Evolutionary conservation across 2,113 vertebrate genomes (phyloP).

Genomic region (Neogobius melanostomus): DNA sequence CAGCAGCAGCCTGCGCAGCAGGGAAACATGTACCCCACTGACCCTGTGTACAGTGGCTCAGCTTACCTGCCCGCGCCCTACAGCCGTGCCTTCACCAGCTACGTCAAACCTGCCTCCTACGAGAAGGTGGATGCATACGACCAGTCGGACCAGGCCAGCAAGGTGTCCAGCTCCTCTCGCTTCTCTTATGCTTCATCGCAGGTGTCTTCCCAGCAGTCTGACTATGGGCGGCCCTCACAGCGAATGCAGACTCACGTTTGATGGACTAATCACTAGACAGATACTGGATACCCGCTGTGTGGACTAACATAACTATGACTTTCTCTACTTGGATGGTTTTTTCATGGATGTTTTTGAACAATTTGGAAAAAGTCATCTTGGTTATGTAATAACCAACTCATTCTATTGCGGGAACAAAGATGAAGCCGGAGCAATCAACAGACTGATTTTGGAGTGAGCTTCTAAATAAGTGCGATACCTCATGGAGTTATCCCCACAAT

Average conservation of each 20-base stretch:
- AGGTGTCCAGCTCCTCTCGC: conserved; percentile 79
- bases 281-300: conserved; percentile 41
- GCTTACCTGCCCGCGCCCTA: conserved; percentile 84
- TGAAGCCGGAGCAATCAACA: conserved; percentile 48
- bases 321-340: conserved; percentile 48
- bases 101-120: conserved; percentile 81
- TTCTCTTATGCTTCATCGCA: conserved; percentile 87
- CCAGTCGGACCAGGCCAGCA: conserved; percentile 81
- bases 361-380: conserved; percentile 46
- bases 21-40: conserved; percentile 72
- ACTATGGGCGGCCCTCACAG: conserved; percentile 82
- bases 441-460: conserved; percentile 51
- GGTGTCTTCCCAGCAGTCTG: conserved; percentile 81
- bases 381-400: conserved; percentile 42
- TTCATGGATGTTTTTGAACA: conserved; percentile 45
- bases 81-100: conserved; percentile 85
- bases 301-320: conserved; percentile 63
- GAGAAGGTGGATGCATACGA: conserved; percentile 83
- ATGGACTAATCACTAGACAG: conserved; percentile 48
- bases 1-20: conserved; percentile 70
- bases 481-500: conserved; percentile 42
- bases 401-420: conserved; percentile 37
- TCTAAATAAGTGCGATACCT: conserved; percentile 52
- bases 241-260: conserved; percentile 94
- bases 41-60: conserved; percentile 77